These are phyloP conservation scores for Gephyroberyx darwinii DNA, from an alignment of 2,797 vertebrate genomes.

Conservation along the genomic window DNA sequence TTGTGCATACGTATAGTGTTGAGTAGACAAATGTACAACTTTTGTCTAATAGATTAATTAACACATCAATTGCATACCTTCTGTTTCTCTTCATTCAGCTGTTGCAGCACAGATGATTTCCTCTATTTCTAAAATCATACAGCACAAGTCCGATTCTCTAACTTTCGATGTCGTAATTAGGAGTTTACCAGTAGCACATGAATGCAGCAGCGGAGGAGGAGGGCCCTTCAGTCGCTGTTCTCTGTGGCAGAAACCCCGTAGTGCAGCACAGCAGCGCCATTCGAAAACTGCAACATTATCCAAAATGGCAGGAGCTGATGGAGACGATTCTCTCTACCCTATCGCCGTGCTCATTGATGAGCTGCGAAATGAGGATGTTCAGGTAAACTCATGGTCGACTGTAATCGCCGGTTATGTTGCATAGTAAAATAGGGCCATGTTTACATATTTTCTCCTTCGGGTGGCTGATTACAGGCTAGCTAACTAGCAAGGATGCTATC, in stretches of 20 bases:
- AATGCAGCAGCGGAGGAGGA: conserved; percentile 52
- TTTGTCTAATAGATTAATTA: too few species aligned
- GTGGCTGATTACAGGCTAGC: background rate
- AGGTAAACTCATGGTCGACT: conserved; percentile 67
- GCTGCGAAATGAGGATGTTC: conserved; percentile 88
- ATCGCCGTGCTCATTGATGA: conserved; percentile 90
- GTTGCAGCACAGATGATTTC: too few species aligned
- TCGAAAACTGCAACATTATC: conserved; percentile 66
- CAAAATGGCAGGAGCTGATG: conserved; percentile 90
- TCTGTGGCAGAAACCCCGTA: conserved; percentile 79
- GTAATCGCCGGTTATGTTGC: background rate
- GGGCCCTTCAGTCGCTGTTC: conserved; percentile 58
- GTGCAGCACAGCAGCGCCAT: conserved; percentile 71
- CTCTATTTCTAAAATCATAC: too few species aligned
- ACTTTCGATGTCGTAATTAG: too few species aligned
- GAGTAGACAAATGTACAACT: too few species aligned
- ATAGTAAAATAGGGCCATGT: accelerated
- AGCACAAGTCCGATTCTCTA: too few species aligned
- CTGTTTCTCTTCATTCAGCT: too few species aligned
- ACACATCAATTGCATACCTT: too few species aligned
- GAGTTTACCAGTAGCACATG: background rate
- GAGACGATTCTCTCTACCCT: conserved; percentile 89
- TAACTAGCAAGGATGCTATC: conserved; percentile 42
- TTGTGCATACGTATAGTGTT: too few species aligned
- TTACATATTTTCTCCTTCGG: background rate